phyloP scores from a whole-genome alignment of 2,113 vertebrate genomes.

The Perca flavescens region DNA sequence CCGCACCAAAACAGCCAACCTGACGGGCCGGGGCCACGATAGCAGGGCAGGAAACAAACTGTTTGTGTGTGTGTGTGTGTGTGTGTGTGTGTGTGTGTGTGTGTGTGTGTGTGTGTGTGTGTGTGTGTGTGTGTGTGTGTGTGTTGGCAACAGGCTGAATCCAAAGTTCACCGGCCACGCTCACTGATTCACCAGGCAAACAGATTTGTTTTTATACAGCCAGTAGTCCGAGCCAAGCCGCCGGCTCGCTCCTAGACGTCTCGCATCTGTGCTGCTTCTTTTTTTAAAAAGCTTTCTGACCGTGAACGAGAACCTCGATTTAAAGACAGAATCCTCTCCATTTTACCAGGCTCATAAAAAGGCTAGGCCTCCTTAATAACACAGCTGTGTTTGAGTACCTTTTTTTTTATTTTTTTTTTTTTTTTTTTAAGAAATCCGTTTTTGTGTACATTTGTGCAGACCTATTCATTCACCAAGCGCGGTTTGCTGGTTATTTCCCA shows the following conservation, averaged over 20 bases:
- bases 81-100: constrained; percentile 19
- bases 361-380: not conserved
- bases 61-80: constrained; percentile 20
- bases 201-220: not conserved
- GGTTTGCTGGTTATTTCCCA: too few relatives aligned
- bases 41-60: constrained; percentile 51
- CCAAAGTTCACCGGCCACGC: constrained; percentile 56
- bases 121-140: constrained; percentile 21
- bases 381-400: not conserved
- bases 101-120: not conserved
- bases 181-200: constrained; percentile 64
- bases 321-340: not conserved
- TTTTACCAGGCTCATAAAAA: not conserved
- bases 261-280: constrained; percentile 22
- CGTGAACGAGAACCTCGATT: not conserved
- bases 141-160: constrained; percentile 24
- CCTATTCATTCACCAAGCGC: too few relatives aligned
- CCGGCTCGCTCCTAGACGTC: constrained; percentile 14
- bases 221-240: not conserved
- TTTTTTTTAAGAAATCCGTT: too few relatives aligned
- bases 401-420: too few relatives aligned
- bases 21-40: constrained; percentile 47
- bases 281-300: not conserved
- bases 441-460: too few relatives aligned
- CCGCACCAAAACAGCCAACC: constrained; percentile 57